Base-by-base conservation (phyloP, 35 echinoderm and acorn worm genomes). In the Strongylocentrotus purpuratus region DNA sequence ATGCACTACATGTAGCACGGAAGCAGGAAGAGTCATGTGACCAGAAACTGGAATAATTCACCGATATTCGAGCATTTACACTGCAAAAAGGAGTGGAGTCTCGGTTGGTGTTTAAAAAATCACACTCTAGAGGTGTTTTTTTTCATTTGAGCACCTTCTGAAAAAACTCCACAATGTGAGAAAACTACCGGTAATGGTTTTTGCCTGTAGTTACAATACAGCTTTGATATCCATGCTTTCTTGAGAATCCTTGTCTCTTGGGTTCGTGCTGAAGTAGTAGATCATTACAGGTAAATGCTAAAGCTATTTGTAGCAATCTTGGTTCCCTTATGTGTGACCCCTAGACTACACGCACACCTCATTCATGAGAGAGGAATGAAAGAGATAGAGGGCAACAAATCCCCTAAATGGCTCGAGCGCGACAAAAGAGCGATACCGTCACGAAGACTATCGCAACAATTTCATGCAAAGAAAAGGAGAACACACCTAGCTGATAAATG, bases 401-500 rank as follows among this genome's bases (percentile, higher is more conserved):
- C 65, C 65, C 22, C 20, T 78, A 78, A 78, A 78, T 78, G 65
- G 65, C 65, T 78, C 25, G 17, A 78, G 65, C 65, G 15, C 1
- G 65, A 78, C 65, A 78, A 78, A 59, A 78, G 65, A 78, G 65
- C 20, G 65, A 78, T n/a, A 22, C 22, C 20, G 65, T 78, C 65
- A 78, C 65, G 65, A 78, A 78, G 65, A 78, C 18, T 78, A 78
- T 78, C 20, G 65, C 65, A 78, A 78, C 65, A 78, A 78, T 78
- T 78, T 78, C 65, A 28, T 28, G 65, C 65, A 78, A 7, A 78
- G 20, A 78, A 78, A 78, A 78, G 65, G 25, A 78, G n/a, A 78
- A 78, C 65, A 78, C 65, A 78, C 65, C 65, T 78, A 78, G 28
- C 65, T 78, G 65, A 78, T 78, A 78, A 78, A 78, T 78, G 65